A percentile compares a stretch with the other conserved stretches of the same genome.
phyloP scores from a whole-genome alignment of 2,888 invertebrate genomes.

The Clistopyga incitator region DNA sequence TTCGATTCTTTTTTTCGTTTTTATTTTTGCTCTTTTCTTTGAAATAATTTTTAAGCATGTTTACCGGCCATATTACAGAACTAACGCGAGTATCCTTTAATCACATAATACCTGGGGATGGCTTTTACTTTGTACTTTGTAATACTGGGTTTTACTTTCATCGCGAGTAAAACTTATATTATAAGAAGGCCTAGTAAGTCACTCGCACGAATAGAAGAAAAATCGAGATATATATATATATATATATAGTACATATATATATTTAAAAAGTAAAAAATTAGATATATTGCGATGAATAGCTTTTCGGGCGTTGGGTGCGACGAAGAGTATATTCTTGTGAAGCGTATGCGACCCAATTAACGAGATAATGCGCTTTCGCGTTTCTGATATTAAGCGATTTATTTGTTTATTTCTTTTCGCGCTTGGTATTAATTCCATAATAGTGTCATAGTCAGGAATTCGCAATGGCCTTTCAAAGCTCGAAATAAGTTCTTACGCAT shows the following conservation, averaged over 20 bases:
- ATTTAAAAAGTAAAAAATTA: constrained; percentile 26
- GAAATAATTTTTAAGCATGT: constrained; percentile 61
- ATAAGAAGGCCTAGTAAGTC: constrained; percentile 74
- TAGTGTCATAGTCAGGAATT: constrained; percentile 22
- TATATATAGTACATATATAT: constrained; percentile 26
- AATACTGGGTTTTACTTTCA: constrained; percentile 47
- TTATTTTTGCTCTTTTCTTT: constrained; percentile 16
- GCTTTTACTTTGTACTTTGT: constrained; percentile 61
- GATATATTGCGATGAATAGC: constrained; percentile 46
- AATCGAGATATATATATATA: constrained; percentile 37
- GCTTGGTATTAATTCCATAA: constrained; percentile 28
- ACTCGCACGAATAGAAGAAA: constrained; percentile 57
- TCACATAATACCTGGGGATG: constrained; percentile 38
- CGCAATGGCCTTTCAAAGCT: constrained; percentile 50
- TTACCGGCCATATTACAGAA: constrained; percentile 66
- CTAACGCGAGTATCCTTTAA: constrained; percentile 58
- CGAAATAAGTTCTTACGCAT: constrained; percentile 62
- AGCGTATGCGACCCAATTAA: constrained; percentile 22
- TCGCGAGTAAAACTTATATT: constrained; percentile 71
- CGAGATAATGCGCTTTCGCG: constrained; percentile 21
- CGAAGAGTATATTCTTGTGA: constrained; percentile 50
- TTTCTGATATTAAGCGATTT: constrained; percentile 38
- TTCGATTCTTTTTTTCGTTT: constrained; percentile 1
- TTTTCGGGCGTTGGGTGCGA: constrained; percentile 44
- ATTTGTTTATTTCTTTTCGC: constrained; percentile 19